Percentiles rank a stretch among this genome's conserved stretches.
phyloP scores from a whole-genome alignment of 2,888 invertebrate genomes.

The Smittia aterrima region DNA sequence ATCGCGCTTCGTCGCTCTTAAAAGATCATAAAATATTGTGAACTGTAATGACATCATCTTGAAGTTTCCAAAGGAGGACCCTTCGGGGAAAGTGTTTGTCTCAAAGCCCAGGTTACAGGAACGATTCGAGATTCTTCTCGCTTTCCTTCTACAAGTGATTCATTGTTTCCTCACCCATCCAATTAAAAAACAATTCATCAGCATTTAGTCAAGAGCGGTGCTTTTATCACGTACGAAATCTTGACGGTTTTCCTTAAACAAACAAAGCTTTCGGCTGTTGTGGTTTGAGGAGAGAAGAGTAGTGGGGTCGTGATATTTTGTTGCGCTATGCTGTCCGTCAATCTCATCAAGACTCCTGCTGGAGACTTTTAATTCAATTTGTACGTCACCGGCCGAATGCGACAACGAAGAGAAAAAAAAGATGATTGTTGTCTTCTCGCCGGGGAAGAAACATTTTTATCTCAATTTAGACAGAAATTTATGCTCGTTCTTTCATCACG shows the following conservation, averaged over 20 bases:
- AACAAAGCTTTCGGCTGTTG: background rate
- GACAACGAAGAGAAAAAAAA: background rate
- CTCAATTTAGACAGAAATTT: background rate
- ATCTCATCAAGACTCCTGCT: background rate
- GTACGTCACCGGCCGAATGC: background rate
- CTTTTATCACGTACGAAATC: slow-evolving; percentile 39
- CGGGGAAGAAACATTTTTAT: background rate
- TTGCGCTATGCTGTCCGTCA: background rate
- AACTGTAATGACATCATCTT: background rate
- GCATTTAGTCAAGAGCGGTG: slow-evolving; percentile 18
- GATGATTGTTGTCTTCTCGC: background rate
- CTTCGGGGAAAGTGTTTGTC: background rate
- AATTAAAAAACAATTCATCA: slow-evolving; percentile 41
- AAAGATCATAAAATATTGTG: background rate
- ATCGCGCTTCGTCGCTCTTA: background rate
- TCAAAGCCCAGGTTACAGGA: background rate
- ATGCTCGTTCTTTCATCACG: slow-evolving; percentile 7
- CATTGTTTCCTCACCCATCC: slow-evolving; percentile 30
- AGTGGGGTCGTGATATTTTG: background rate
- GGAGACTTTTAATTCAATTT: slow-evolving; percentile 19
- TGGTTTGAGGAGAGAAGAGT: background rate
- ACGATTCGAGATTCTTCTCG: background rate
- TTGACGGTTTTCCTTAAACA: slow-evolving; percentile 19
- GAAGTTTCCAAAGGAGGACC: too few species aligned
- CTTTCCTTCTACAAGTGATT: slow-evolving; percentile 8